Percentiles rank a stretch among this genome's conserved stretches.
Evolutionary conservation across 1,140 invertebrate species (phyloP).

Genomic region (Anoplolepis gracilipes): DNA sequence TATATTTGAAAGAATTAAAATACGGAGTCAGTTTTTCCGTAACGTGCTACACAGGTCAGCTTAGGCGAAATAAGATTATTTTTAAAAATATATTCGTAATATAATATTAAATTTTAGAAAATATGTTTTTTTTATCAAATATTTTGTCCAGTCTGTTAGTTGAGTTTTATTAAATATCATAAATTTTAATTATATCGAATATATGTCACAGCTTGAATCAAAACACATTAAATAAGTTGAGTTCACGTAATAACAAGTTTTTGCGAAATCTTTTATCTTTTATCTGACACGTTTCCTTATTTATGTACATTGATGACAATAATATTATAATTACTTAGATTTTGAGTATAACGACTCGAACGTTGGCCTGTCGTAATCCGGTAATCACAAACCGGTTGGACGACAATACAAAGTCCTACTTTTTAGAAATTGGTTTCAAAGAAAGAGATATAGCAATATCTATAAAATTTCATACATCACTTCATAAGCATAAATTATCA

Average conservation of each 20-base stretch:
- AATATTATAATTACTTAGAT: constrained; percentile 47
- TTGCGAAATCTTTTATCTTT: not conserved
- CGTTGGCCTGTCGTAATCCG: constrained; percentile 43
- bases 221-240: constrained; percentile 39
- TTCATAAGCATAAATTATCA: not conserved
- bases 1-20: constrained; percentile 46
- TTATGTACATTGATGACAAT: not conserved
- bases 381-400: constrained; percentile 71
- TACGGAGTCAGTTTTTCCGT: constrained; percentile 8
- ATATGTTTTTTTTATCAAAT: not conserved
- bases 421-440: constrained; percentile 52
- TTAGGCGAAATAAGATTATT: constrained; percentile 27
- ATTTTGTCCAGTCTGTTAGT: too few species aligned
- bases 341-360: constrained; percentile 57
- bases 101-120: not conserved
- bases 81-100: not conserved
- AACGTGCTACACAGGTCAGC: not conserved
- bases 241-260: constrained; percentile 16
- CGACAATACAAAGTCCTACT: constrained; percentile 64
- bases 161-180: too few species aligned
- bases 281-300: not conserved
- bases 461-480: constrained; percentile 3
- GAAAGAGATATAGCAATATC: constrained; percentile 34
- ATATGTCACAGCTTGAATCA: not conserved
- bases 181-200: constrained; percentile 7